Evolutionary conservation across 1,140 invertebrate genomes (phyloP), one percentile per base, ranked within the genome.

Genomic region (Aphelinus atriplicis): DNA sequence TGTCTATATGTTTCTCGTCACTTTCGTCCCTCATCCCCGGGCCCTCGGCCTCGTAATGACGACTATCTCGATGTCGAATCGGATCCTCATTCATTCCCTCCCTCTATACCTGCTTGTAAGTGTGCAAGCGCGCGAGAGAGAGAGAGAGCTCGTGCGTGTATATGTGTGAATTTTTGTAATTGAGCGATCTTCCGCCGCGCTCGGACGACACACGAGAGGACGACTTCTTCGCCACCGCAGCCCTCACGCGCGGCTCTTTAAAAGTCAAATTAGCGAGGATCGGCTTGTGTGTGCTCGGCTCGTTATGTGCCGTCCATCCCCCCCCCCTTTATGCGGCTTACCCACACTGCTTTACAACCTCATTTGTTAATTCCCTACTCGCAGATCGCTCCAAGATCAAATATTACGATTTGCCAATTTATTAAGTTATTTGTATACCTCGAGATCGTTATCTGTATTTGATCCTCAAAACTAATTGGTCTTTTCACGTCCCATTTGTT

Each of bases 1-100:
- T 63, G 65, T 74, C 72, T 57, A 63, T 74, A 68, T 74, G 65
- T 74, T 74, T 62, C 65, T 74, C 72, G 65, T 74, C 65, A 74
- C 65, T 69, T 65, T 68, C 71, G 9, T 53, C 51, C 9, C 51
- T 9, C 4, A 0, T 53, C 4, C 51, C 4, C 51, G 51, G 51
- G 51, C 9, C 26, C 26, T 26, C 26, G 26, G 47, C 3, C 48
- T 61, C 57, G 45, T 63, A 74, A 62, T 74, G 65, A 74, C 58
- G 58, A 68, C 66, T 74, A 74, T 74, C 65, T 74, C 3, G 65
- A 74, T 63, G 72, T 57, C 60, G 60, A n/a, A 74, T 74, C 58
- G 65, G 47, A 74, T 69, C 64, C 60, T 62, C 65, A 74, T 74
- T 48, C 58, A 10, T 5, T 42, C 1, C 42, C 64, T 7, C 3